Percentiles rank a stretch among this genome's conserved stretches.
Evolutionary conservation across 1,140 invertebrate species (phyloP).

Genomic region (Archivesica marissinica): DNA sequence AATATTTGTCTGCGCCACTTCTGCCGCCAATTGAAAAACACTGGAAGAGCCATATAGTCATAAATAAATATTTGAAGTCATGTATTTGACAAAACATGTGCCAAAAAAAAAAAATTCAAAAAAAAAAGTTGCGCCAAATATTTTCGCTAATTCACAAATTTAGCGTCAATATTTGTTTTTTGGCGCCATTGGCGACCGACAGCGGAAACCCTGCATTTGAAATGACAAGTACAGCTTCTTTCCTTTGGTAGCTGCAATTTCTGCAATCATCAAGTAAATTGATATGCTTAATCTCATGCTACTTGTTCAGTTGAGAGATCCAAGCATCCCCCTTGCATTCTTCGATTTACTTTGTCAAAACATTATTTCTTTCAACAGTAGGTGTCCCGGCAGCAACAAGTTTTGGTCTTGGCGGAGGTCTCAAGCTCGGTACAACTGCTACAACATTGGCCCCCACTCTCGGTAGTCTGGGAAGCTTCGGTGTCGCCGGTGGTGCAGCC

Average conservation of each 20-base stretch:
- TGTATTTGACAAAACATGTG: no score
- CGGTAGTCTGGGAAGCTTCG: conserved; percentile 6
- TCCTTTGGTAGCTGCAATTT: background rate
- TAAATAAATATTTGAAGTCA: no score
- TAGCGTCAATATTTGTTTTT: no score
- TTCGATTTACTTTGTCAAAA: background rate
- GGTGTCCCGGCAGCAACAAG: conserved; percentile 27
- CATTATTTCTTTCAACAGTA: background rate
- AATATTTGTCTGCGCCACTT: no score
- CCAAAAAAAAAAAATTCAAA: no score
- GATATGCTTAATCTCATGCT: background rate
- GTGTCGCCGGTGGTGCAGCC: background rate
- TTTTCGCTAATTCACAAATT: no score
- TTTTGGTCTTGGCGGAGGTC: conserved; percentile 62
- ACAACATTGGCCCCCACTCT: background rate
- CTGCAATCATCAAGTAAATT: background rate
- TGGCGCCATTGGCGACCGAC: no score
- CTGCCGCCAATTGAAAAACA: no score
- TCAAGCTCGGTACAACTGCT: background rate
- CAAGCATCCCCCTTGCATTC: background rate
- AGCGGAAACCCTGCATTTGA: no score
- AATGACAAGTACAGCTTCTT: no score
- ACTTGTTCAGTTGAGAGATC: background rate
- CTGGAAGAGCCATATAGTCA: no score
- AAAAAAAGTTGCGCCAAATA: no score